Evolutionary conservation across 2,888 invertebrate species (phyloP).

Genomic region (Hemithea aestivaria): DNA sequence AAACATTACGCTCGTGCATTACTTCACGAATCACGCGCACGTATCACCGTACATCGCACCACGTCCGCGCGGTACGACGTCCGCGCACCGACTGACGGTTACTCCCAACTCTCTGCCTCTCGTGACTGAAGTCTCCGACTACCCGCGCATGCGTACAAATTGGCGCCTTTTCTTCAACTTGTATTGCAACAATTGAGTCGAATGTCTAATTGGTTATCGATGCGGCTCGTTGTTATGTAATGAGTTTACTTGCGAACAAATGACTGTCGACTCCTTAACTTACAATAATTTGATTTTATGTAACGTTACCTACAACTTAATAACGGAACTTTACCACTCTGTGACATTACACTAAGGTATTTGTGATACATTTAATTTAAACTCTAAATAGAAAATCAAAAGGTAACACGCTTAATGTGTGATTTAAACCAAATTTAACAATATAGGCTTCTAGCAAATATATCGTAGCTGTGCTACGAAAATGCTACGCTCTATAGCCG

Average conservation of each 20-base stretch:
- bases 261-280: no score
- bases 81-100: slow-evolving; percentile 50
- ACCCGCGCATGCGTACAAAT: slow-evolving; percentile 34
- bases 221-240: slow-evolving; percentile 15
- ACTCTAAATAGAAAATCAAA: no score
- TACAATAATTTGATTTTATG: no score
- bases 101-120: slow-evolving; percentile 1
- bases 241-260: slow-evolving; percentile 25
- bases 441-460: no score
- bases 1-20: slow-evolving; percentile 70
- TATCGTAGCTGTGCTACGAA: no score
- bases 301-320: no score
- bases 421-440: no score
- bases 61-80: slow-evolving; percentile 43
- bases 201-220: slow-evolving; percentile 59
- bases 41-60: slow-evolving; percentile 25
- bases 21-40: slow-evolving; percentile 30
- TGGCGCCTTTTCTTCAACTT: slow-evolving; percentile 74
- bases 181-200: slow-evolving; percentile 73
- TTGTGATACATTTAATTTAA: no score
- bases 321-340: no score
- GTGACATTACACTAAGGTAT: no score
- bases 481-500: no score
- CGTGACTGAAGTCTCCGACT: slow-evolving; percentile 16
- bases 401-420: no score